These are phyloP conservation scores for Drosophila equinoxialis DNA, from an alignment of 1,140 invertebrate species.

Conservation along the genomic window DNA sequence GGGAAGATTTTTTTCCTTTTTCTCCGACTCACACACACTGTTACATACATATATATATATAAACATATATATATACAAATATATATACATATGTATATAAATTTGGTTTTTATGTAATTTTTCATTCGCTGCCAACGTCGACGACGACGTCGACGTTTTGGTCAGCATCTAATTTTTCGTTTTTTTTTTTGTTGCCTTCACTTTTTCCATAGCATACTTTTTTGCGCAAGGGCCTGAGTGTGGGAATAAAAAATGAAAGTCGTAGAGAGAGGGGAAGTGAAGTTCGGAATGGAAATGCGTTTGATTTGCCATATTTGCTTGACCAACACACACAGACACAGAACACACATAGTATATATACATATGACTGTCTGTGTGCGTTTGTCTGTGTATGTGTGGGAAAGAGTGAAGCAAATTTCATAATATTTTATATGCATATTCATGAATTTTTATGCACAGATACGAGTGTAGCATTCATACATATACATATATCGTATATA, in stretches of 20 bases:
- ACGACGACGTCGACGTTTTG: conserved; percentile 30
- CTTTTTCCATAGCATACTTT: conserved; percentile 56
- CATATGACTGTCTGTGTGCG: conserved; percentile 13
- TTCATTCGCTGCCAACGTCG: conserved; percentile 56
- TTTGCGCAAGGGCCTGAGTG: conserved; percentile 17
- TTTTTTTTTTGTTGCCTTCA: conserved; percentile 13
- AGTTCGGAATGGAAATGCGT: conserved; percentile 31
- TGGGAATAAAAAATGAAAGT: conserved; percentile 31
- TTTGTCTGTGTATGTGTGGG: conserved; percentile 11
- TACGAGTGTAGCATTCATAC: neutral
- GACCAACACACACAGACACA: conserved; percentile 27
- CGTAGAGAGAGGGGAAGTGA: neutral
- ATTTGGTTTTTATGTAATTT: conserved; percentile 78
- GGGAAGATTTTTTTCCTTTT: conserved; percentile 66
- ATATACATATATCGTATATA: too few relatives aligned
- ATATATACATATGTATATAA: conserved; percentile 44
- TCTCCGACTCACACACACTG: conserved; percentile 28
- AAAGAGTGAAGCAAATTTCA: conserved; percentile 32
- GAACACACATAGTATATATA: neutral
- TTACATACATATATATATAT: conserved; percentile 18
- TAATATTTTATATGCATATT: conserved; percentile 62
- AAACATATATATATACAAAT: conserved; percentile 26
- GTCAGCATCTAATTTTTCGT: conserved; percentile 33
- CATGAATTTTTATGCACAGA: conserved; percentile 40
- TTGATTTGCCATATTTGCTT: conserved; percentile 56